Percentiles rank a stretch among this genome's conserved stretches.
These are phyloP conservation scores for Geophilus truncorum DNA, from an alignment of 2,888 invertebrate species.

Conservation along the genomic window DNA sequence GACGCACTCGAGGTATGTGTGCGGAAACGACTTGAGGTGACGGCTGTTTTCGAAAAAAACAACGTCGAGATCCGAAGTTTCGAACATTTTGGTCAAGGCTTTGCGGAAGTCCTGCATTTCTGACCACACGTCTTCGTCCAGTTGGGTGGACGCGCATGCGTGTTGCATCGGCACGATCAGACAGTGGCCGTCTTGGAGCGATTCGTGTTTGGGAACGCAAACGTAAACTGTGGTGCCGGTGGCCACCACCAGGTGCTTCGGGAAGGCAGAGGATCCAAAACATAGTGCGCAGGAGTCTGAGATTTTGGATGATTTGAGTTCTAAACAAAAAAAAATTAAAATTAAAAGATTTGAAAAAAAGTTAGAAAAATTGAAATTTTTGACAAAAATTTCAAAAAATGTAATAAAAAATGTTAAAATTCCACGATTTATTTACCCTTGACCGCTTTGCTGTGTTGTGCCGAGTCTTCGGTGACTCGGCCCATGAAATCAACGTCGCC, in stretches of 20 bases:
- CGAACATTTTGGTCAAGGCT: slow-evolving; percentile 72
- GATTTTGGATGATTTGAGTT: neutral
- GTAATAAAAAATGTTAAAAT: too few relatives aligned
- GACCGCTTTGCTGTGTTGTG: slow-evolving; percentile 18
- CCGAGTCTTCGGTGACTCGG: slow-evolving; percentile 9
- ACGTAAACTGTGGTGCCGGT: slow-evolving; percentile 76
- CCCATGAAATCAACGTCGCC: neutral
- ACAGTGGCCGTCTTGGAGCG: slow-evolving; percentile 61
- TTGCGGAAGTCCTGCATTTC: slow-evolving; percentile 77
- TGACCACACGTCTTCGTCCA: slow-evolving; percentile 92
- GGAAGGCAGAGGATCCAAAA: slow-evolving; percentile 69
- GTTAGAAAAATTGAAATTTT: slow-evolving; percentile 38
- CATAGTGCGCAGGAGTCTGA: slow-evolving; percentile 64
- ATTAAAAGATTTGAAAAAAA: too few relatives aligned
- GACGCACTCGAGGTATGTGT: slow-evolving; percentile 83
- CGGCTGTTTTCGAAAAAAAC: slow-evolving; percentile 87
- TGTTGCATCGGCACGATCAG: slow-evolving; percentile 80
- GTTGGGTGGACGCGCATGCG: slow-evolving; percentile 66
- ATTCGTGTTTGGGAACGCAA: slow-evolving; percentile 64
- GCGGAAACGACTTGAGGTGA: slow-evolving; percentile 67
- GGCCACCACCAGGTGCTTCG: slow-evolving; percentile 78
- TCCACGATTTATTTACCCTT: slow-evolving; percentile 44
- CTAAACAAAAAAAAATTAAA: neutral
- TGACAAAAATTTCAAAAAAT: too few relatives aligned
- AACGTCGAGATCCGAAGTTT: slow-evolving; percentile 64